Percentiles rank a stretch among this genome's conserved stretches.
Conservation (phyloP, 2,797 vertebrate genomes). For the Sebastolobus alascanus region DNA sequence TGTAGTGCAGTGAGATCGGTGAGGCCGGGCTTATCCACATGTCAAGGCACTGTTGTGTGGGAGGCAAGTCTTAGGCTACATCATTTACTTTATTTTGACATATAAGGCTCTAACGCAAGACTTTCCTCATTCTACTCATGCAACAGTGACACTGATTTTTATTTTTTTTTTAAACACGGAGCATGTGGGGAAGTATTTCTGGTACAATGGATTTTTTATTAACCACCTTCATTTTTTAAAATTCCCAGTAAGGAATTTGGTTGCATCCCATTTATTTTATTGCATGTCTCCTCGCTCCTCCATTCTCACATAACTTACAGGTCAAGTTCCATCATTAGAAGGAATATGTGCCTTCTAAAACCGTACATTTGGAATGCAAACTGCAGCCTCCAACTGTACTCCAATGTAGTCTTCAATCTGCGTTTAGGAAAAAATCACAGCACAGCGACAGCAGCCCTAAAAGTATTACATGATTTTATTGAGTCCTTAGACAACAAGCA, state of each 20-base stretch:
- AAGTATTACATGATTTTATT: too few relatives aligned
- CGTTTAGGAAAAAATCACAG: too few relatives aligned
- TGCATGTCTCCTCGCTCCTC: background rate
- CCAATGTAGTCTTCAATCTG: too few relatives aligned
- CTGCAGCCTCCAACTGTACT: too few relatives aligned
- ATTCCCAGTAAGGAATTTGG: background rate
- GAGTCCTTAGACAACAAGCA: too few relatives aligned
- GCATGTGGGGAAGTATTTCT: background rate
- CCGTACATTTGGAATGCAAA: too few relatives aligned
- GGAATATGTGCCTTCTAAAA: background rate
- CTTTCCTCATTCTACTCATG: slow-evolving; percentile 30
- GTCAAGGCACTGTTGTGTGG: slow-evolving; percentile 30
- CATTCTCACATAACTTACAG: background rate
- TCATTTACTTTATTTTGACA: slow-evolving; percentile 35
- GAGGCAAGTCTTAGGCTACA: slow-evolving; percentile 26
- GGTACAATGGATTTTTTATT: background rate
- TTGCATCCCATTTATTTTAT: background rate
- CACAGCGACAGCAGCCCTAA: too few relatives aligned
- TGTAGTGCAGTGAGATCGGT: slow-evolving; percentile 10
- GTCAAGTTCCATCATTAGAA: background rate
- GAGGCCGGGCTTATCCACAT: slow-evolving; percentile 17
- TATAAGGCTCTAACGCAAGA: slow-evolving; percentile 21
- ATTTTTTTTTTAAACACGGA: background rate
- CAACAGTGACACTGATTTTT: slow-evolving; percentile 13
- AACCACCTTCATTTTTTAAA: background rate